A percentile compares a stretch with the other conserved stretches of the same genome.
Evolutionary conservation across 2,888 invertebrate genomes (phyloP).

Genomic region (Lasioglossum malachurum): DNA sequence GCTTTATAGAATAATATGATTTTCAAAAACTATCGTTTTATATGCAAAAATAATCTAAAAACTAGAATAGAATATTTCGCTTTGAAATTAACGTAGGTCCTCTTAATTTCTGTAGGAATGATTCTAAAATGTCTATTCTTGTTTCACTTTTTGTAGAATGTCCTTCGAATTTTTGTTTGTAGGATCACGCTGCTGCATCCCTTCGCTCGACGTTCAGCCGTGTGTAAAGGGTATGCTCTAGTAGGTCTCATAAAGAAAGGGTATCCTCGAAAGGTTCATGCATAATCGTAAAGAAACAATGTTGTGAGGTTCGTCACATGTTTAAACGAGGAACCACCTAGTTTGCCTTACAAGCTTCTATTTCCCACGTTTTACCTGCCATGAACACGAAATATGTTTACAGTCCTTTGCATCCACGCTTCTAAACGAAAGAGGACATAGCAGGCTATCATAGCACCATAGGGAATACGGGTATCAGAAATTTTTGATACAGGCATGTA

Average conservation of each 20-base stretch:
- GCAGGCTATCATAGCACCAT: neutral
- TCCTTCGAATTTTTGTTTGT: conserved; percentile 32
- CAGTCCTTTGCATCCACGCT: neutral
- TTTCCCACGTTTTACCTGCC: conserved; percentile 4
- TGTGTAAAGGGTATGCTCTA: conserved; percentile 30
- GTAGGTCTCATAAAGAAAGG: conserved; percentile 8
- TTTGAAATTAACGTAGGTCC: neutral
- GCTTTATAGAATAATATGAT: neutral
- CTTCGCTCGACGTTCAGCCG: conserved; percentile 8
- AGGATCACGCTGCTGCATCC: neutral
- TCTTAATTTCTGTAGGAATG: neutral
- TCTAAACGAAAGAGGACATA: neutral
- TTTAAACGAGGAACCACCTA: conserved; percentile 17
- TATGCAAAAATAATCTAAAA: neutral
- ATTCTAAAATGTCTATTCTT: no score
- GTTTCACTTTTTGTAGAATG: neutral
- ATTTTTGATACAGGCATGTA: neutral
- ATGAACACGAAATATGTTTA: neutral
- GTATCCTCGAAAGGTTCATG: conserved; percentile 11
- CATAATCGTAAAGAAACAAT: conserved; percentile 60
- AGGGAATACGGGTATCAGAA: neutral
- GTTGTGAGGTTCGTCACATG: conserved; percentile 33
- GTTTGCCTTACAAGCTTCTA: conserved; percentile 12
- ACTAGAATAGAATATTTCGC: neutral
- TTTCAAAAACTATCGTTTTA: neutral